These are phyloP conservation scores for Palaemon carinicauda DNA, from an alignment of 1,140 invertebrate species.

Conservation along the genomic window DNA sequence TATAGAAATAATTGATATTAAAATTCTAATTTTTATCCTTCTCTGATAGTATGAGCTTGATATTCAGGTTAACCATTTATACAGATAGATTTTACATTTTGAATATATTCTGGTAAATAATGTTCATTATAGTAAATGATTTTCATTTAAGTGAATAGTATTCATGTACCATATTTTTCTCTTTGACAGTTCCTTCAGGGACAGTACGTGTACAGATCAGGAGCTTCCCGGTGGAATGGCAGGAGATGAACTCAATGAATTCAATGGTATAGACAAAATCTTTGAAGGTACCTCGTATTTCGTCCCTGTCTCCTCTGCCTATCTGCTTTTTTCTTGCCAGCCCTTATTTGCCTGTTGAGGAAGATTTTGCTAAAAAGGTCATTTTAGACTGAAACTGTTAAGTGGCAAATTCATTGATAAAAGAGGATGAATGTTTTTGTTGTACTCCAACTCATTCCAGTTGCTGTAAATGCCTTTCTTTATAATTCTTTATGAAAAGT, in stretches of 20 bases:
- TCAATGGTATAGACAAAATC: constrained; percentile 76
- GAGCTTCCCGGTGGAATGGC: constrained; percentile 64
- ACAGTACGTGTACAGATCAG: constrained; percentile 70
- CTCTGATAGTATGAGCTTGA: no score
- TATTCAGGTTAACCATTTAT: no score
- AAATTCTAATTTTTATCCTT: no score
- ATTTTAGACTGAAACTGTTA: background rate
- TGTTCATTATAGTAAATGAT: no score
- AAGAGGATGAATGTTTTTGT: no score
- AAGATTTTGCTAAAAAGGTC: background rate
- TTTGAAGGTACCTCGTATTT: constrained; percentile 69
- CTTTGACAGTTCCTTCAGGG: constrained; percentile 84
- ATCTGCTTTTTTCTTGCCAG: constrained; percentile 51
- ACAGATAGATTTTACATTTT: background rate
- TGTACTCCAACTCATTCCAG: no score
- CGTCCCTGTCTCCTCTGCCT: constrained; percentile 58
- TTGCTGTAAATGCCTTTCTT: no score
- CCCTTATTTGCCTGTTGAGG: constrained; percentile 3
- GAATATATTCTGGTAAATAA: no score
- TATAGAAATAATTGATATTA: no score
- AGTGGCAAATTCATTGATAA: no score
- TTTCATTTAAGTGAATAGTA: no score
- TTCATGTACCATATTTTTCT: constrained; percentile 76
- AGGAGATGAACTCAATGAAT: constrained; percentile 71
- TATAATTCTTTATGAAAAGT: no score